These are phyloP conservation scores for Tinea pellionella DNA, from an alignment of 2,888 invertebrate genomes.

Conservation along the genomic window DNA sequence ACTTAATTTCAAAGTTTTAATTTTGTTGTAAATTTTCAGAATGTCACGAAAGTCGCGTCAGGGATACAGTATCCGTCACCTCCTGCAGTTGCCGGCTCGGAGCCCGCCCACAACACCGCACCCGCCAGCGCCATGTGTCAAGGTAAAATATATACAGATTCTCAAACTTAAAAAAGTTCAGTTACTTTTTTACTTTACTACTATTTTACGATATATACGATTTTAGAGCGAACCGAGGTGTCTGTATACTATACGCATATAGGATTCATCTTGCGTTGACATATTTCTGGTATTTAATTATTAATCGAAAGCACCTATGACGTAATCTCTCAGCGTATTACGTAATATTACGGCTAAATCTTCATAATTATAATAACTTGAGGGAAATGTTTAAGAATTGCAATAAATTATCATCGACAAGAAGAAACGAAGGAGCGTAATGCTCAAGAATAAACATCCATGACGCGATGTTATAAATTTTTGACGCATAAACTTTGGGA, in stretches of 20 bases:
- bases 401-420: neutral
- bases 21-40: constrained; percentile 27
- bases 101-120: constrained; percentile 37
- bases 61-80: constrained; percentile 62
- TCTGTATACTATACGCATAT: too few relatives aligned
- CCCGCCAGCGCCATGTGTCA: constrained; percentile 44
- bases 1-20: neutral
- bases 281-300: too few relatives aligned
- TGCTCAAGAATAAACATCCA: too few relatives aligned
- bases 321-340: too few relatives aligned
- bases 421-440: too few relatives aligned
- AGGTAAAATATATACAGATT: constrained; percentile 30
- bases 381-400: neutral
- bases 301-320: too few relatives aligned
- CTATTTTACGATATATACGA: too few relatives aligned
- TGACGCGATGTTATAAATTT: too few relatives aligned
- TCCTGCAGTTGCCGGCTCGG: constrained; percentile 53
- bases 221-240: too few relatives aligned
- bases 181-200: neutral
- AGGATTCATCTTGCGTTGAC: too few relatives aligned
- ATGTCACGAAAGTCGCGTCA: constrained; percentile 63
- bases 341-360: too few relatives aligned
- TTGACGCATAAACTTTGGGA: neutral
- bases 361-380: too few relatives aligned
- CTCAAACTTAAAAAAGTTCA: neutral